Evolutionary conservation across 2,113 vertebrate genomes (phyloP).

Genomic region (Cyprinodon brontotheroides): DNA sequence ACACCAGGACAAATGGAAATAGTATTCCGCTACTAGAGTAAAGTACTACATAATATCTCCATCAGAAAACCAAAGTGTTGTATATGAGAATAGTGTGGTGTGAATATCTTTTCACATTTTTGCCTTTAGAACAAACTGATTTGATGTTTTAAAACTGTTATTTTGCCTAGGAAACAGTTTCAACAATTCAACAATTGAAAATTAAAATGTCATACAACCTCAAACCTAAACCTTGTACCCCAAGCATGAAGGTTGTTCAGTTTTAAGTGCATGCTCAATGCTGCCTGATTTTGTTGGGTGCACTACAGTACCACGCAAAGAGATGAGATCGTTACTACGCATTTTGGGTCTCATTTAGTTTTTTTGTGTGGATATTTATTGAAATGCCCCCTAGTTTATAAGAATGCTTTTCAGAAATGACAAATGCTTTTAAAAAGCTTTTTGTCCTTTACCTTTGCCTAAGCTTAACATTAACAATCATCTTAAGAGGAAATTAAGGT

Average conservation of each 20-base stretch:
- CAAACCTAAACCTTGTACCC: no score
- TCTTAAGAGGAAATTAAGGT: constrained; percentile 3
- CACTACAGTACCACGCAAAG: neutral
- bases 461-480: no score
- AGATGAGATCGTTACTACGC: neutral
- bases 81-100: neutral
- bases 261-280: neutral
- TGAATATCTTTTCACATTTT: neutral
- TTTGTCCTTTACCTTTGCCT: neutral
- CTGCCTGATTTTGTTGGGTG: neutral
- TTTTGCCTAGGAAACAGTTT: neutral
- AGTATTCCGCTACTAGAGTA: constrained; percentile 1
- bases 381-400: neutral
- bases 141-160: neutral
- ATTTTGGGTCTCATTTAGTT: neutral
- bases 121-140: neutral
- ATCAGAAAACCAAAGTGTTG: neutral
- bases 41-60: neutral
- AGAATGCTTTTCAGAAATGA: neutral
- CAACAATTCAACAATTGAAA: no score
- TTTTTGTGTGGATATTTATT: neutral
- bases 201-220: neutral
- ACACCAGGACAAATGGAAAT: neutral
- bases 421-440: neutral
- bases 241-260: neutral